Evolutionary conservation across 2,113 vertebrate genomes (phyloP), one percentile per base, ranked within the genome.

Genomic region (Gallinago jamesoni): DNA sequence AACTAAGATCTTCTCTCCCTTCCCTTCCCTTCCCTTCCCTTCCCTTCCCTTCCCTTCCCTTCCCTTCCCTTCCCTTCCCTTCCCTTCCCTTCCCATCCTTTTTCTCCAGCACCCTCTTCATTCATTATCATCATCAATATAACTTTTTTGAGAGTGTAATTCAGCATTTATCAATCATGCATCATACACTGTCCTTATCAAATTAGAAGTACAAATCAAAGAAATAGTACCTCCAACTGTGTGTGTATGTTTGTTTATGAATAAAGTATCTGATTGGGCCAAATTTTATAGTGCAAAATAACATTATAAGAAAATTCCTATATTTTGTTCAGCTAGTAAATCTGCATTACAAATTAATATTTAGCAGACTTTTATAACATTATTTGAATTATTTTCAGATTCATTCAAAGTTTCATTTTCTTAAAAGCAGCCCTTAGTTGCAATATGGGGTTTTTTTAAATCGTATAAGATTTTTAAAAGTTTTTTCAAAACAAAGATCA

Each of bases 391-490:
- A 4, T 1, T 85, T 87, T 56, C 73, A 87, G 7, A 53, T 63
- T 45, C 22, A 43, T 24, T 57, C 7, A 70, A 84, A 47, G 7
- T 47, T 83, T 87, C 4, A 19, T 45, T 81, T 75, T 47, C 7
- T 9, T 63, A 59, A 76, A 76, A 63, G 37, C 53, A 80, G 9
- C 4, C 33, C 63, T 73, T 52, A 57, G 9, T 76, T 75, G 7
- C 21, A 82, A 24, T 23, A 5, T 48, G 19, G 7, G 1, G 0
- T 1, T 9, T 62, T 75, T 81, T n/a, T 47, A 27, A 0, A 27
- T 27, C 12, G 31, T 6, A 28, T 23, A 64, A 37, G 25, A 30
- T 70, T 70, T 23, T 57, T 73, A 35, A 56, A 41, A 16, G 2
- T 19, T 41, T 91, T 59, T 45, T n/a, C 33, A 73, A 62, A 76